phyloP scores from a whole-genome alignment of 1,140 invertebrate species.

The Cotesia glomerata region DNA sequence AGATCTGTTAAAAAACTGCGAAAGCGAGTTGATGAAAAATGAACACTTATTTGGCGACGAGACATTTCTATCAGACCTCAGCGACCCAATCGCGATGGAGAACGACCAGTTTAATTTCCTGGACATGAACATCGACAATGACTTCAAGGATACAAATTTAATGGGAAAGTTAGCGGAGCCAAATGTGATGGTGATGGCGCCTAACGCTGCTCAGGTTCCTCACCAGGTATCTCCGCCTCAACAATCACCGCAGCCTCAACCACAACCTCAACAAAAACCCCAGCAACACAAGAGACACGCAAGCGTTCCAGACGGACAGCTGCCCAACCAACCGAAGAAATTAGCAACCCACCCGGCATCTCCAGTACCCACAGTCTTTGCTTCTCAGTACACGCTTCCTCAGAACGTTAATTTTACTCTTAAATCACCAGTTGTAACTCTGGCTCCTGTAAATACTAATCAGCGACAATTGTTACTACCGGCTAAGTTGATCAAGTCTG shows the following conservation, averaged over 20 bases:
- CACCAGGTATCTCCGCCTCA: slow-evolving; percentile 3
- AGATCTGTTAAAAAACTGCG: slow-evolving; percentile 58
- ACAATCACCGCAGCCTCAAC: background rate
- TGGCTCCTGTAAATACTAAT: slow-evolving; percentile 52
- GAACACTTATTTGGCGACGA: slow-evolving; percentile 57
- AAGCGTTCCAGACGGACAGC: slow-evolving; percentile 10
- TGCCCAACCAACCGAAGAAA: slow-evolving; percentile 29
- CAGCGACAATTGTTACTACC: slow-evolving; percentile 55
- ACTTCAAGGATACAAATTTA: slow-evolving; percentile 40
- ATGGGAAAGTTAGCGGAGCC: slow-evolving; percentile 36
- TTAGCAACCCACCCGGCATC: slow-evolving; percentile 18
- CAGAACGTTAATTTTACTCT: slow-evolving; percentile 57
- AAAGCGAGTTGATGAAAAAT: slow-evolving; percentile 57
- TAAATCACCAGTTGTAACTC: slow-evolving; percentile 55
- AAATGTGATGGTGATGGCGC: slow-evolving; percentile 35
- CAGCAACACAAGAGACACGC: background rate
- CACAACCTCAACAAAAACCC: background rate
- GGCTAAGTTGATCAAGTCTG: slow-evolving; percentile 61
- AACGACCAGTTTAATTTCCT: slow-evolving; percentile 53
- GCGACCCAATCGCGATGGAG: slow-evolving; percentile 51
- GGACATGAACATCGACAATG: slow-evolving; percentile 38
- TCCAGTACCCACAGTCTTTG: slow-evolving; percentile 46
- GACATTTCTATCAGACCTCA: slow-evolving; percentile 50
- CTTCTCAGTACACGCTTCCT: slow-evolving; percentile 54
- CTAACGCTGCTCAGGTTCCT: slow-evolving; percentile 30